Conservation (phyloP, 2,113 vertebrate species). For the Mellivora capensis region DNA sequence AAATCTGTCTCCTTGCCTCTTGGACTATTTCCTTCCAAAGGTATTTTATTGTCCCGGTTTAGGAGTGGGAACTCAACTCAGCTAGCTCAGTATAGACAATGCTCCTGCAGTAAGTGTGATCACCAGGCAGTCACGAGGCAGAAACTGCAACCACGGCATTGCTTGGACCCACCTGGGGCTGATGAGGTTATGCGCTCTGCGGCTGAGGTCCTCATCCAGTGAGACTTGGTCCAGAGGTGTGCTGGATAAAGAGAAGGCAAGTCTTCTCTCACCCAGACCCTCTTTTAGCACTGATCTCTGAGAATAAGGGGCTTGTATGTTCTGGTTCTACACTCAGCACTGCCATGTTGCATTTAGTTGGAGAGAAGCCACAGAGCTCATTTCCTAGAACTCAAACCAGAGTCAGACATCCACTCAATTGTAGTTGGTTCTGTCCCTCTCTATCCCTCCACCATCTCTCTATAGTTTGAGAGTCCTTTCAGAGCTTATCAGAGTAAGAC, state of each 20-base stretch:
- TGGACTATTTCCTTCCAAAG: slow-evolving; percentile 43
- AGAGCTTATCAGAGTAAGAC: background rate
- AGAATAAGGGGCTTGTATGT: rapidly evolving
- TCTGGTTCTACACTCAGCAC: background rate
- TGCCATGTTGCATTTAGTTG: background rate
- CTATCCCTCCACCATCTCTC: background rate
- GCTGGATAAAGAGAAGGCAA: background rate
- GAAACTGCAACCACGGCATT: rapidly evolving
- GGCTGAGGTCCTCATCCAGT: rapidly evolving
- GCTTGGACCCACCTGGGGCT: too few species aligned
- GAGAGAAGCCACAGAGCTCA: background rate
- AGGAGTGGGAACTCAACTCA: background rate
- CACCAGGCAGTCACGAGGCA: background rate
- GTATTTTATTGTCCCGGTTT: slow-evolving; percentile 37
- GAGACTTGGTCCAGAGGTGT: background rate
- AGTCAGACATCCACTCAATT: background rate
- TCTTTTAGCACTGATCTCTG: too few species aligned
- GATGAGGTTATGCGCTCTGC: background rate
- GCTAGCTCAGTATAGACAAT: background rate
- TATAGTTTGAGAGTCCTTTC: background rate
- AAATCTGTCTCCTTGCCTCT: slow-evolving; percentile 50
- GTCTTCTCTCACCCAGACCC: background rate
- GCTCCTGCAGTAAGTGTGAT: background rate
- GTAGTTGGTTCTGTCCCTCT: rapidly evolving
- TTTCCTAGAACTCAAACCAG: background rate